Conservation (phyloP, 2,888 invertebrate species). For the Erebia epiphron region DNA sequence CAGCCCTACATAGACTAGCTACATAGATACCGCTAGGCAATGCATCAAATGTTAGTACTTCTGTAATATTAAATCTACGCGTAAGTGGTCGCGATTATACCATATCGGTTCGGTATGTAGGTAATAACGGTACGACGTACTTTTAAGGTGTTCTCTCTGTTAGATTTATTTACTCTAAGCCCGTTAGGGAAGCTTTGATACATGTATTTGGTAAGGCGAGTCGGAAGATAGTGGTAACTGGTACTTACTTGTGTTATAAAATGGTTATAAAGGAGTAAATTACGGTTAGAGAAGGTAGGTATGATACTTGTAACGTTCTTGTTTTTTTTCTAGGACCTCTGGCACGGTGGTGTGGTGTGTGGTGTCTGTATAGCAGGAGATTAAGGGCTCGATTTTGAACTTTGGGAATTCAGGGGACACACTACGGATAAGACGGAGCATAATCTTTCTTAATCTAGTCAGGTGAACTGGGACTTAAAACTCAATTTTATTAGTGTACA, state of each 20-base stretch:
- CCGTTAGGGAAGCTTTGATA: constrained; percentile 17
- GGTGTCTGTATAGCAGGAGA: too few species aligned
- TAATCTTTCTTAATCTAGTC: too few species aligned
- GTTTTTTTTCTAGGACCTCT: too few species aligned
- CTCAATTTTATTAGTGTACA: too few species aligned
- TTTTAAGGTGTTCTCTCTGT: constrained; percentile 34
- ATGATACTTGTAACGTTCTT: too few species aligned
- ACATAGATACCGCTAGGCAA: constrained; percentile 79
- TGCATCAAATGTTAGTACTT: constrained; percentile 68
- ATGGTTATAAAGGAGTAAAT: background rate
- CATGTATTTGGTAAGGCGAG: constrained; percentile 8
- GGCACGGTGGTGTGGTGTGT: too few species aligned
- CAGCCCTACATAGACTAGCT: constrained; percentile 65
- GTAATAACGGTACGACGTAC: constrained; percentile 57
- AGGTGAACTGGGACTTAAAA: too few species aligned
- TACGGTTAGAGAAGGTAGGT: background rate
- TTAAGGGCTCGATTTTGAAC: too few species aligned
- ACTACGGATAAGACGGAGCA: too few species aligned
- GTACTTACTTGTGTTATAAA: background rate
- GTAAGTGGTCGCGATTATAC: constrained; percentile 58
- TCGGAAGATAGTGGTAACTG: background rate
- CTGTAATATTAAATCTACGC: constrained; percentile 62
- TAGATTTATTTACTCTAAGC: constrained; percentile 30
- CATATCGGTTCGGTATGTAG: constrained; percentile 58
- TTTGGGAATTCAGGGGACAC: too few species aligned